Base-by-base conservation (phyloP, 2,888 invertebrate genomes). In the Ormyrus labotus region DNA sequence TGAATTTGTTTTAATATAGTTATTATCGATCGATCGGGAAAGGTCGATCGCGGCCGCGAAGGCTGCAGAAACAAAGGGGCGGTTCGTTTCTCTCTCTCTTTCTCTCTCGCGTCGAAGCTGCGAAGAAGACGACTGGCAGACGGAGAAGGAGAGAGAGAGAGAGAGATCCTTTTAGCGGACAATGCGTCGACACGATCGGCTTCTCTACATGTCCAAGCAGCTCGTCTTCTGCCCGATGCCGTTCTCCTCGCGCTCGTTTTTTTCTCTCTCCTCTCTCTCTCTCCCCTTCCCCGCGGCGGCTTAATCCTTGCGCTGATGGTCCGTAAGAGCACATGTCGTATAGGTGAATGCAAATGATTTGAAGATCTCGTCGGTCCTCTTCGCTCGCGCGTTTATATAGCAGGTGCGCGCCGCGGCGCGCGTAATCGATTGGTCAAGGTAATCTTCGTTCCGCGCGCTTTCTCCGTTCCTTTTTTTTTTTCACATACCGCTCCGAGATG, bases 1-100 rank as follows among this genome's bases (percentile, higher is more conserved):
- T 88, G 88, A 87, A 89, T 89, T 88, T 87, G 86, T 87, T 65
- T 79, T 86, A 86, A 87, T 87, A 86, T 87, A 86, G 86, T 83
- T 83, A 78, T 80, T 85, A 86, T 87, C 86, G 86, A 86, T 88
- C 83, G 80, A 86, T 86, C 85, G 83, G 71, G 73, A 81, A 78
- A 81, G 83, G 85, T 84, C 78, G 85, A 85, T 86, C 81, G 82
- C 78, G 64, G 53, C 71, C 61, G 58, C 65, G 55, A 72, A 67
- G 69, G 58, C 67, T 57, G 81, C 80, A 84, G 84, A 87, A 86
- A 86, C 86, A 86, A 87, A 65, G 84, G 70, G 80, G 79, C 81
- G 81, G 75, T 82, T 61, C 77, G 74, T 82, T 83, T 82, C 82
- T 81, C 83, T 82, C 60, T 64, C 48, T 53, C 63, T 60, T 60